These are phyloP conservation scores for Chascanopsetta lugubris DNA, from an alignment of 2,113 vertebrate species.

Conservation along the genomic window DNA sequence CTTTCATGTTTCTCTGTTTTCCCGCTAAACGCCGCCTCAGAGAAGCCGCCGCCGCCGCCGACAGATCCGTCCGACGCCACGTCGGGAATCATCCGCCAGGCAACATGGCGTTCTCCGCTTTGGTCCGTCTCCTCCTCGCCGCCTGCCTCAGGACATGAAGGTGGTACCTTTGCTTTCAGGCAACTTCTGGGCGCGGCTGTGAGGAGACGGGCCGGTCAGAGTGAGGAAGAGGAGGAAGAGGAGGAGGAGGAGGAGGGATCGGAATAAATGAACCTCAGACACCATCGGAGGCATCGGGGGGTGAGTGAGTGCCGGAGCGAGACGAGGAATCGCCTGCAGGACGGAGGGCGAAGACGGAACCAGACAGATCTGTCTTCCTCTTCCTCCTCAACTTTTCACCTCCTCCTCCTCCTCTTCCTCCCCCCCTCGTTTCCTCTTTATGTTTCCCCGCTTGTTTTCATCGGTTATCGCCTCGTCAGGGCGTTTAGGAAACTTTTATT, in stretches of 20 bases:
- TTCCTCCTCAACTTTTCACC: slow-evolving; percentile 47
- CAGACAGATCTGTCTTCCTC: slow-evolving; percentile 37
- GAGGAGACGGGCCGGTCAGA: slow-evolving; percentile 54
- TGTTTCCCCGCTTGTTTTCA: background rate
- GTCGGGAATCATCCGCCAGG: slow-evolving; percentile 52
- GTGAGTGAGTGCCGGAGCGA: slow-evolving; percentile 15
- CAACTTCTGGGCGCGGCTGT: slow-evolving; percentile 26
- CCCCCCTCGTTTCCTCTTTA: background rate
- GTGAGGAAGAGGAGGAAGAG: slow-evolving; percentile 19
- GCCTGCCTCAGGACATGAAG: slow-evolving; percentile 42
- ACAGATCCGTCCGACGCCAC: slow-evolving; percentile 26
- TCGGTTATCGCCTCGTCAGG: background rate
- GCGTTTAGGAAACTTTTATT: background rate
- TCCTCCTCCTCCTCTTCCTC: slow-evolving; percentile 2
- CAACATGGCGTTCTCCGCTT: slow-evolving; percentile 41
- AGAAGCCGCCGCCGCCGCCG: background rate
- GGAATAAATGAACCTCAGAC: slow-evolving; percentile 66
- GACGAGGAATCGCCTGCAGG: slow-evolving; percentile 36
- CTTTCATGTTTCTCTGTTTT: no score
- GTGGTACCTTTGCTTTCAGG: slow-evolving; percentile 50
- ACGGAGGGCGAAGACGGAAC: slow-evolving; percentile 32
- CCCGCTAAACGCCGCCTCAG: no score
- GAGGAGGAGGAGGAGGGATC: slow-evolving; percentile 26
- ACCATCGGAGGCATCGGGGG: slow-evolving; percentile 21
- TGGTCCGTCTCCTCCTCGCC: slow-evolving; percentile 46